phyloP scores from a whole-genome alignment of 2,888 invertebrate genomes.

The Crocallis elinguaria region DNA sequence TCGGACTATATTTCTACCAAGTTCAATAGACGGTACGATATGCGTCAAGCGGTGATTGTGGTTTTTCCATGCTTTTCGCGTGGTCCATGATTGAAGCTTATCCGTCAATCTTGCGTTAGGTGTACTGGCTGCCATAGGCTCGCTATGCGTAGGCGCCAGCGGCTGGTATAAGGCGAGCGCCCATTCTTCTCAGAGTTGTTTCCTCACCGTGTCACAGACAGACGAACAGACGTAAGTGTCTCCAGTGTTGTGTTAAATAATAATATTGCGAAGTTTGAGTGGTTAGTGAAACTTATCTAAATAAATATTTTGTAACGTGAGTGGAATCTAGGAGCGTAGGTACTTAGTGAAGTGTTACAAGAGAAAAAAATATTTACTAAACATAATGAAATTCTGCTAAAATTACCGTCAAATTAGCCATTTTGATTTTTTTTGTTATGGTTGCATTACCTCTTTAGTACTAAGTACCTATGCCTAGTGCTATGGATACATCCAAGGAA shows the following conservation, averaged over 20 bases:
- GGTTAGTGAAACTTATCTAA: constrained; percentile 17
- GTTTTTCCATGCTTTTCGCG: too few relatives aligned
- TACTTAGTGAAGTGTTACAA: not conserved
- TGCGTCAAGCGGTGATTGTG: too few relatives aligned
- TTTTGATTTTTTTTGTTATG: too few relatives aligned
- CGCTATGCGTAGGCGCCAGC: constrained; percentile 65
- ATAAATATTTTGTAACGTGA: constrained; percentile 11
- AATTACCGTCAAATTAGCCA: too few relatives aligned
- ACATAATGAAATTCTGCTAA: not conserved
- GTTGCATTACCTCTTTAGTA: too few relatives aligned
- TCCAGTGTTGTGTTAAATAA: constrained; percentile 38
- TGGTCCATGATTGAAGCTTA: too few relatives aligned
- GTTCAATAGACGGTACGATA: too few relatives aligned
- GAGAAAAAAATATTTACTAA: not conserved
- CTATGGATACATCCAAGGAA: too few relatives aligned
- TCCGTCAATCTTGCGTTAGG: too few relatives aligned
- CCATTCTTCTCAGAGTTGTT: constrained; percentile 55
- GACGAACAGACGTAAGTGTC: constrained; percentile 72
- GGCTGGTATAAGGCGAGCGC: constrained; percentile 68
- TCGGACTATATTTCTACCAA: too few relatives aligned
- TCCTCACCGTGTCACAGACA: constrained; percentile 62
- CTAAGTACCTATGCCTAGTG: too few relatives aligned
- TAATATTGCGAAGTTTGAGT: constrained; percentile 26
- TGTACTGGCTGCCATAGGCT: constrained; percentile 19
- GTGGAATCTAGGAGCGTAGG: not conserved